These are phyloP conservation scores for Nerophis ophidion DNA, from an alignment of 2,113 vertebrate genomes.

Conservation along the genomic window DNA sequence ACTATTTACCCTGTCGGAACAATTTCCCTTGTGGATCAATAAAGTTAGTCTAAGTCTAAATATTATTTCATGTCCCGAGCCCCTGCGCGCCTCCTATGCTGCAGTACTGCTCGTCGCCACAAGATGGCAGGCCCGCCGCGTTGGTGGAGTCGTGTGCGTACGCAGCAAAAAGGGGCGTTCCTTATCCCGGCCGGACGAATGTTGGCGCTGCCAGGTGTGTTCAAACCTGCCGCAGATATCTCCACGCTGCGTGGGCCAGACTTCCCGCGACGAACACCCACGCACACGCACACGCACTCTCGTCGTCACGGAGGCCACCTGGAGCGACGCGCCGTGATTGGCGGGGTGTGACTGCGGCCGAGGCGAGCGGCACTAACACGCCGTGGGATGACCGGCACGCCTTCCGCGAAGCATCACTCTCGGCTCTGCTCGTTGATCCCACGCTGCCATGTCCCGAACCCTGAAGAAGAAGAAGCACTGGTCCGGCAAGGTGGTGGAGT, in stretches of 20 bases:
- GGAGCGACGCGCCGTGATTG: slow-evolving; percentile 1
- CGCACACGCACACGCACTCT: slow-evolving; percentile 2
- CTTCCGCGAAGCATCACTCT: slow-evolving; percentile 44
- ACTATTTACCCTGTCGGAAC: no score
- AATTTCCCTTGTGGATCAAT: no score
- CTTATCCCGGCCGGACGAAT: slow-evolving; percentile 30
- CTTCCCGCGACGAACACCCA: slow-evolving; percentile 13
- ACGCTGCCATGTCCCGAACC: slow-evolving; percentile 82
- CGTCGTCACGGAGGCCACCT: neutral
- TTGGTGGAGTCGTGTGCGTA: neutral
- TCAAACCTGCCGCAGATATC: slow-evolving; percentile 58
- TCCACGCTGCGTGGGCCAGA: slow-evolving; percentile 29
- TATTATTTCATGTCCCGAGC: no score
- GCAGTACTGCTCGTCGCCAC: slow-evolving; percentile 27
- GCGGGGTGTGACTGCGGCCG: slow-evolving; percentile 26
- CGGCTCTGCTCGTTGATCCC: slow-evolving; percentile 20
- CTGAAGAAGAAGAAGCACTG: slow-evolving; percentile 96
- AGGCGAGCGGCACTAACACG: slow-evolving; percentile 12
- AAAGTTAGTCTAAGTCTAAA: no score
- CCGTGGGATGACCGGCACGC: slow-evolving; percentile 27
- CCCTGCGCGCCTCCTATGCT: no score
- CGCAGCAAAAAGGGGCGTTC: slow-evolving; percentile 51
- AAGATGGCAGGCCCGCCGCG: slow-evolving; percentile 34
- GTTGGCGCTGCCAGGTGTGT: slow-evolving; percentile 58
- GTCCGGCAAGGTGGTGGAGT: slow-evolving; percentile 92